phyloP scores from a whole-genome alignment of 2,888 invertebrate genomes.

The Drosophila algonquin region DNA sequence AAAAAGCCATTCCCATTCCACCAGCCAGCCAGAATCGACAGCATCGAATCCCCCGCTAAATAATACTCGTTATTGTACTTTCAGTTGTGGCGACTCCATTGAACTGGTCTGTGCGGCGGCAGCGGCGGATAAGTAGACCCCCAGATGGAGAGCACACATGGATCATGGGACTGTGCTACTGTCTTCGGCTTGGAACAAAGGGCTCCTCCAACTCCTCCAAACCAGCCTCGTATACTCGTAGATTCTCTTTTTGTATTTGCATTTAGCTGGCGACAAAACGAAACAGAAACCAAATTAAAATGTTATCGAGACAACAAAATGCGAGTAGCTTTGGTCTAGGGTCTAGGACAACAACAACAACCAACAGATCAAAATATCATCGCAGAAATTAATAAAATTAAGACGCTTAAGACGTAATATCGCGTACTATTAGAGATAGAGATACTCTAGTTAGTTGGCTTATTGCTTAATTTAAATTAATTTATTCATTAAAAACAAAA shows the following conservation, averaged over 20 bases:
- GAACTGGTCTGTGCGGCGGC: constrained; percentile 68
- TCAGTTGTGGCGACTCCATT: constrained; percentile 80
- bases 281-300: constrained; percentile 53
- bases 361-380: constrained; percentile 34
- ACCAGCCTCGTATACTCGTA: constrained; percentile 31
- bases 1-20: constrained; percentile 6
- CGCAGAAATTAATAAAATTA: constrained; percentile 45
- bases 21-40: constrained; percentile 25
- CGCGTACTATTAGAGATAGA: constrained; percentile 63
- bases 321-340: constrained; percentile 38
- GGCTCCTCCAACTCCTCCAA: constrained; percentile 28
- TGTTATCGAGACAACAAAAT: constrained; percentile 55
- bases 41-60: constrained; percentile 15
- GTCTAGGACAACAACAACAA: constrained; percentile 40
- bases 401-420: constrained; percentile 73
- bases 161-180: constrained; percentile 59
- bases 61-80: constrained; percentile 45
- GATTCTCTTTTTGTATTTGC: constrained; percentile 51
- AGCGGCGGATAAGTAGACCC: constrained; percentile 55
- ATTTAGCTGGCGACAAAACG: constrained; percentile 49
- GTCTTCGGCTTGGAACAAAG: constrained; percentile 70
- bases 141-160: constrained; percentile 32
- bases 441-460: constrained; percentile 76
- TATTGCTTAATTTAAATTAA: constrained; percentile 79
- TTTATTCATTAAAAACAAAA: constrained; percentile 67